These are phyloP conservation scores for Cyprinodon diabolis DNA, from an alignment of 2,797 vertebrate genomes.

Conservation along the genomic window DNA sequence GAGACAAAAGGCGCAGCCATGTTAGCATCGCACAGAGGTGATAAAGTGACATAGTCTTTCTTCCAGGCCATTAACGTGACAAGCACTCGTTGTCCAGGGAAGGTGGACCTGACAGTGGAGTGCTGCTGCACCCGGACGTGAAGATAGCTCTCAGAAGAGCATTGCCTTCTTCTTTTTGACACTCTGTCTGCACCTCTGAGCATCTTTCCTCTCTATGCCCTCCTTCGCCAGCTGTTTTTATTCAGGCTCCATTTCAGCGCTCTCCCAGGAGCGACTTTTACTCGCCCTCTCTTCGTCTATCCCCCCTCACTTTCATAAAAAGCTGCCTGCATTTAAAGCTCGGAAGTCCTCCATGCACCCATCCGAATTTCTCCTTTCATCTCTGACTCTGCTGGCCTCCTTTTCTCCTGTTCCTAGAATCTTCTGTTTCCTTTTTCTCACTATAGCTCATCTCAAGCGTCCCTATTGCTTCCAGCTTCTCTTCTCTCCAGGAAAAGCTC, in stretches of 20 bases:
- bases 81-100: slow-evolving; percentile 60
- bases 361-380: slow-evolving; percentile 49
- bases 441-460: slow-evolving; percentile 17
- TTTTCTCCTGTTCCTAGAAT: slow-evolving; percentile 15
- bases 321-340: slow-evolving; percentile 57
- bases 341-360: slow-evolving; percentile 38
- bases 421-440: slow-evolving; percentile 17
- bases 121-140: slow-evolving; percentile 49
- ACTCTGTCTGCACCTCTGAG: slow-evolving; percentile 28
- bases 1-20: slow-evolving; percentile 66
- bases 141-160: slow-evolving; percentile 49
- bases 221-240: slow-evolving; percentile 50
- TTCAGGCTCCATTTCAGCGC: slow-evolving; percentile 50
- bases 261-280: slow-evolving; percentile 51
- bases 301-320: slow-evolving; percentile 55
- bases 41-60: slow-evolving; percentile 69
- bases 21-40: slow-evolving; percentile 56
- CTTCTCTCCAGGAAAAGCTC: slow-evolving; percentile 22
- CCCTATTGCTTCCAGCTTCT: slow-evolving; percentile 31
- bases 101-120: slow-evolving; percentile 68
- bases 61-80: slow-evolving; percentile 75
- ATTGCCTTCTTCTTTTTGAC: slow-evolving; percentile 36
- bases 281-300: slow-evolving; percentile 38
- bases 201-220: slow-evolving; percentile 27
- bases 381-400: slow-evolving; percentile 38